These are phyloP conservation scores for Calyptomena viridis DNA, from an alignment of 2,113 vertebrate species.

Conservation along the genomic window DNA sequence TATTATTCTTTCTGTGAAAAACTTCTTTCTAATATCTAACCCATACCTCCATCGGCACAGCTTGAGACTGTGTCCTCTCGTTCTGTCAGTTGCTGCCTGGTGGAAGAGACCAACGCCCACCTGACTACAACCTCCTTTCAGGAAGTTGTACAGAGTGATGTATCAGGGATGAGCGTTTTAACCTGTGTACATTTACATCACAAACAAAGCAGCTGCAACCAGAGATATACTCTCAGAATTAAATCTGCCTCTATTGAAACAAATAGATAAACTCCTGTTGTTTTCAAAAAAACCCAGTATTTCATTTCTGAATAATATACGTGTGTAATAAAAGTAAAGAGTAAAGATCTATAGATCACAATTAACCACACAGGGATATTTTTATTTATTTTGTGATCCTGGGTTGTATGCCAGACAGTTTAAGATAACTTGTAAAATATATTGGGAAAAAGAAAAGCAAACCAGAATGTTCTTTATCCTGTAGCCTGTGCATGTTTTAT, in stretches of 20 bases:
- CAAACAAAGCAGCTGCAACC: neutral
- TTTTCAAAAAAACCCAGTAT: neutral
- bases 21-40: too few species aligned
- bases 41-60: too few species aligned
- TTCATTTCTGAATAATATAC: neutral
- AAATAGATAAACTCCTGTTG: neutral
- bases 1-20: too few species aligned
- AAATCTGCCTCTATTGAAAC: neutral
- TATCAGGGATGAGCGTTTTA: neutral
- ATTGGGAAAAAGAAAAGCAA: neutral
- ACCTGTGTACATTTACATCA: neutral
- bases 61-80: too few species aligned
- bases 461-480: neutral
- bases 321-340: neutral
- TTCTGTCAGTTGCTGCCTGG: too few species aligned
- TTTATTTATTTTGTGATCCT: neutral
- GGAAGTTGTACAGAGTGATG: too few species aligned
- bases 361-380: neutral
- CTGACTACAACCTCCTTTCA: too few species aligned
- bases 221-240: neutral
- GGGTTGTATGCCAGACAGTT: neutral
- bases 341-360: neutral
- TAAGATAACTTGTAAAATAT: neutral
- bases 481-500: constrained; percentile 13
- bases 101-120: too few species aligned